Percentiles rank a stretch among this genome's conserved stretches.
phyloP scores from a whole-genome alignment of 2,113 vertebrate genomes.

The Nesoenas mayeri region DNA sequence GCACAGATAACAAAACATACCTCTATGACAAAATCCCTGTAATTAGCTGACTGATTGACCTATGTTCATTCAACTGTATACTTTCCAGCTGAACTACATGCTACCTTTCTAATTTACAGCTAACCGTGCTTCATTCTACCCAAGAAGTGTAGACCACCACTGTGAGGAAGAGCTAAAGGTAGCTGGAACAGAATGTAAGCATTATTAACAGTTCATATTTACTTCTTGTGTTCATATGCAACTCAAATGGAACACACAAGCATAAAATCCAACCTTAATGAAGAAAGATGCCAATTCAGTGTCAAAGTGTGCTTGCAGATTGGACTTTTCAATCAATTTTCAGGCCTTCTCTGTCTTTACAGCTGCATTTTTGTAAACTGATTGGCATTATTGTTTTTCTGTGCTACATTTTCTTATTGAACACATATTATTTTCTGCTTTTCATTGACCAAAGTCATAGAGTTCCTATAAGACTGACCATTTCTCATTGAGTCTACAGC shows the following conservation, averaged over 20 bases:
- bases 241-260: neutral
- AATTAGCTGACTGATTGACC: neutral
- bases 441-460: neutral
- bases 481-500: neutral
- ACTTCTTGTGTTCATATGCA: neutral
- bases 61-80: neutral
- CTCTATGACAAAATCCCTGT: neutral
- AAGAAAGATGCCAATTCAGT: neutral
- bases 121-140: neutral
- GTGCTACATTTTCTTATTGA: neutral
- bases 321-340: neutral
- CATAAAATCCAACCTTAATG: neutral
- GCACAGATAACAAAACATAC: neutral
- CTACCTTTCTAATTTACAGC: neutral
- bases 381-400: rapidly evolving
- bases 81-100: neutral
- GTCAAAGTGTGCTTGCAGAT: neutral
- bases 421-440: neutral
- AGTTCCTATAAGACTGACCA: neutral
- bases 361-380: neutral
- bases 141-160: neutral
- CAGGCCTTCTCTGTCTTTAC: neutral
- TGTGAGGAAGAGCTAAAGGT: neutral
- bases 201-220: neutral
- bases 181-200: neutral